Evolutionary conservation across 2,113 vertebrate genomes (phyloP), one percentile per base, ranked within the genome.

Genomic region (Recurvirostra avosetta): DNA sequence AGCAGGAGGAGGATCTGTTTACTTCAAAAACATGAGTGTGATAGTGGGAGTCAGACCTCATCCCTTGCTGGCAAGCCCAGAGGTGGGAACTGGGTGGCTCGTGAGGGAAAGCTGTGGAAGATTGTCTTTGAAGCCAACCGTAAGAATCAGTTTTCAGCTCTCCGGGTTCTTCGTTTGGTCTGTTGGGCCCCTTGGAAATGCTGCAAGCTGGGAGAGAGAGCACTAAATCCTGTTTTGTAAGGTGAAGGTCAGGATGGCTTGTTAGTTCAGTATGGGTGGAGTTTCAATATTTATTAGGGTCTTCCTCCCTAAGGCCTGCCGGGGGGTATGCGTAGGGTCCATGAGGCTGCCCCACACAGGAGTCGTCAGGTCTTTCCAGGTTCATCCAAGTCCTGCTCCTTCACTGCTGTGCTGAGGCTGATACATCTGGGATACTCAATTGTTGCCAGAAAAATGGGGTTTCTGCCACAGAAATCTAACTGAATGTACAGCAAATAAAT

Each of bases 271-370:
- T 20, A 5, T 32, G n/a, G 25, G 17, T 36, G 26, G 58, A 41
- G 56, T 12, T 30, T 56, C 32, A 29, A 17, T 62, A 38, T 49
- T 45, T 26, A 16, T 74, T 15, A 59, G 34, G 11, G 21, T 66
- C 13, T 7, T n/a, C 13, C 14, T 67, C n/a, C 15, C 8, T 5
- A 10, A 36, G 30, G 10, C 34, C 15, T n/a, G 36, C 43, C 1
- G 1, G 15, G 30, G 11, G 21, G 4, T 32, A 6, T 1, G 10
- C 5, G 0, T 16, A 18, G 25, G 34, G 27, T 32, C 8, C 3
- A 3, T 1, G 4, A n/a, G 56, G 43, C 50, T 66, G 50, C 56
- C 25, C 0, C 12, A 19, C 12, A 6, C 16, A 29, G 22, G n/a
- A 41, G 22, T 26, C 45, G 8, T 11, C n/a, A 6, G 8, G 45